phyloP scores from a whole-genome alignment of 1,140 invertebrate species.

The Dinoponera quadriceps region DNA sequence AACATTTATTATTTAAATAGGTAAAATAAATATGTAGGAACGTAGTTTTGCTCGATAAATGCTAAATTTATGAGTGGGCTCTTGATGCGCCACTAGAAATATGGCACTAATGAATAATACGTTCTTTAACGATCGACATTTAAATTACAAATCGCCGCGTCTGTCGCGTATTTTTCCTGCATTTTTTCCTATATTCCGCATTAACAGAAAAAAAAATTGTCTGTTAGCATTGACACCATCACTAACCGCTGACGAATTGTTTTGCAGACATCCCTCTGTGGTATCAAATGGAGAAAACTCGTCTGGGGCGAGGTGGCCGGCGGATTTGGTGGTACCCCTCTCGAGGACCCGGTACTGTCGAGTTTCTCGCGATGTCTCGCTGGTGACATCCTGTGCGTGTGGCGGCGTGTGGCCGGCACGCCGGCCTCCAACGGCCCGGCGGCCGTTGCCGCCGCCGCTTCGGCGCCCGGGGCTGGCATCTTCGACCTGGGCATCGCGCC shows the following conservation, averaged over 20 bases:
- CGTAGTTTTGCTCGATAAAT: too few species aligned
- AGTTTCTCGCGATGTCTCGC: conserved; percentile 97
- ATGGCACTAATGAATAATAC: too few species aligned
- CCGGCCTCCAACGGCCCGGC: conserved; percentile 82
- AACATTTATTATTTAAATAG: too few species aligned
- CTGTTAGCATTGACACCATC: background rate
- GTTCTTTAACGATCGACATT: too few species aligned
- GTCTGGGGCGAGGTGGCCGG: conserved; percentile 91
- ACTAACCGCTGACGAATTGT: conserved; percentile 21
- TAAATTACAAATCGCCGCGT: too few species aligned
- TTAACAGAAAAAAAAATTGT: too few species aligned
- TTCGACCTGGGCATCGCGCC: conserved; percentile 87
- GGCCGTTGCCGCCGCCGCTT: conserved; percentile 80
- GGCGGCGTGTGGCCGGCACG: conserved; percentile 92
- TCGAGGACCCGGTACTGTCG: conserved; percentile 96
- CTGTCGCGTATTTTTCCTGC: too few species aligned
- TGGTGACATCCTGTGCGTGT: conserved; percentile 97
- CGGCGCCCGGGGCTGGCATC: conserved; percentile 87
- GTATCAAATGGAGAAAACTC: conserved; percentile 99
- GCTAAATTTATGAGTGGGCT: too few species aligned
- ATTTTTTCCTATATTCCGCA: too few species aligned
- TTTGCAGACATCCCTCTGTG: conserved; percentile 97
- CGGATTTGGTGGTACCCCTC: conserved; percentile 87
- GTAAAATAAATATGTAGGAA: too few species aligned
- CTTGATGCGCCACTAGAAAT: too few species aligned